phyloP scores from a whole-genome alignment of 2,888 invertebrate species.

The Hydrotaea diabolus region DNA sequence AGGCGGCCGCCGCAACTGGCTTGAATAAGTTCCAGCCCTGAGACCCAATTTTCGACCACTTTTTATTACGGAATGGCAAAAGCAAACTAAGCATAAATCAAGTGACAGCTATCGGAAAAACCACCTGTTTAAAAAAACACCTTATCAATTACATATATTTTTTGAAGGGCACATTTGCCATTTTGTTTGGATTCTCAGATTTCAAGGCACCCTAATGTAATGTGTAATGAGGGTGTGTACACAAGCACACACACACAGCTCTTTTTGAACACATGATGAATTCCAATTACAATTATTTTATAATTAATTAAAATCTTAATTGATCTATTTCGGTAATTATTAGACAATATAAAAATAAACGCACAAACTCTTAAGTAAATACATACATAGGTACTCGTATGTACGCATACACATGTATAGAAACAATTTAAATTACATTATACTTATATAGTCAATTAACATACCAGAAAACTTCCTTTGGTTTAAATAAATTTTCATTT shows the following conservation, averaged over 20 bases:
- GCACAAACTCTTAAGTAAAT: background rate
- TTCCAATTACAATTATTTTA: constrained; percentile 55
- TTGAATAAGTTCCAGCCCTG: no score
- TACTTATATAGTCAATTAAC: background rate
- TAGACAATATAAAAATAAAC: background rate
- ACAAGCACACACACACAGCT: background rate
- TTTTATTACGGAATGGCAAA: no score
- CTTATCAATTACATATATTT: background rate
- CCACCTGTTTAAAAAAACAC: no score
- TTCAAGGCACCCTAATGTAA: background rate
- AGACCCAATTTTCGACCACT: no score
- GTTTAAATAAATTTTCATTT: no score
- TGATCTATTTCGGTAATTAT: constrained; percentile 19
- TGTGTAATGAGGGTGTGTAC: background rate
- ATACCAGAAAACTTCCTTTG: background rate
- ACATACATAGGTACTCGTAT: background rate
- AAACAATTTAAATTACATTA: constrained; percentile 28
- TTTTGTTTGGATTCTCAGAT: no score
- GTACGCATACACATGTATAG: background rate
- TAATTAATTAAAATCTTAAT: constrained; percentile 30
- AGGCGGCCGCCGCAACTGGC: no score
- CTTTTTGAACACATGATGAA: constrained; percentile 40
- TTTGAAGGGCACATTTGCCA: no score
- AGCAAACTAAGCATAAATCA: no score
- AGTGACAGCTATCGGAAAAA: no score